Evolutionary conservation across 2,888 invertebrate species (phyloP).

Genomic region (Linyphia triangularis): DNA sequence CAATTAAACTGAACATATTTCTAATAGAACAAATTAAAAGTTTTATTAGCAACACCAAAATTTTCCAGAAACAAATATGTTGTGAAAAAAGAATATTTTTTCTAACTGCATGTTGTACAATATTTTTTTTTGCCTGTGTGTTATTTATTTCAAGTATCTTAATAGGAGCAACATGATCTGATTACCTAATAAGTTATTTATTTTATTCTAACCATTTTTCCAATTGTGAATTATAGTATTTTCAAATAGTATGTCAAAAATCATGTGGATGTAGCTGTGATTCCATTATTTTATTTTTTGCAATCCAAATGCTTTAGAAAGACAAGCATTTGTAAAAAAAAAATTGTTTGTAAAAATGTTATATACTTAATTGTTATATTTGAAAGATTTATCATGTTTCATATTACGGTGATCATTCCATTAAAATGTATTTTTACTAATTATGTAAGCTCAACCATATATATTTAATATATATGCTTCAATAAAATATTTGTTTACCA

Average conservation of each 20-base stretch:
- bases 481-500: slow-evolving; percentile 50
- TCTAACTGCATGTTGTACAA: too few species aligned
- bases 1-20: too few species aligned
- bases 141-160: too few species aligned
- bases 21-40: too few species aligned
- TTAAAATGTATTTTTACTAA: slow-evolving; percentile 41
- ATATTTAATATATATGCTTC: slow-evolving; percentile 33
- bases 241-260: background rate
- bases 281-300: slow-evolving; percentile 31
- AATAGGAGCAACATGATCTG: too few species aligned
- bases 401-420: slow-evolving; percentile 65
- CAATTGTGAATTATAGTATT: too few species aligned
- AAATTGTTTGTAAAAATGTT: slow-evolving; percentile 33
- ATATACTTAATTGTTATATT: slow-evolving; percentile 51
- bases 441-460: slow-evolving; percentile 14
- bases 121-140: too few species aligned
- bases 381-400: slow-evolving; percentile 46
- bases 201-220: too few species aligned
- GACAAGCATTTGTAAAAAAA: background rate
- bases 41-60: too few species aligned
- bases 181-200: too few species aligned
- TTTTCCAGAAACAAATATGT: too few species aligned
- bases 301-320: slow-evolving; percentile 23
- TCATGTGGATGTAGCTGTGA: slow-evolving; percentile 17
- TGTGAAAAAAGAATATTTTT: too few species aligned